Evolutionary conservation across 1,140 invertebrate species (phyloP).

Genomic region (Drosophila pallidifrons): DNA sequence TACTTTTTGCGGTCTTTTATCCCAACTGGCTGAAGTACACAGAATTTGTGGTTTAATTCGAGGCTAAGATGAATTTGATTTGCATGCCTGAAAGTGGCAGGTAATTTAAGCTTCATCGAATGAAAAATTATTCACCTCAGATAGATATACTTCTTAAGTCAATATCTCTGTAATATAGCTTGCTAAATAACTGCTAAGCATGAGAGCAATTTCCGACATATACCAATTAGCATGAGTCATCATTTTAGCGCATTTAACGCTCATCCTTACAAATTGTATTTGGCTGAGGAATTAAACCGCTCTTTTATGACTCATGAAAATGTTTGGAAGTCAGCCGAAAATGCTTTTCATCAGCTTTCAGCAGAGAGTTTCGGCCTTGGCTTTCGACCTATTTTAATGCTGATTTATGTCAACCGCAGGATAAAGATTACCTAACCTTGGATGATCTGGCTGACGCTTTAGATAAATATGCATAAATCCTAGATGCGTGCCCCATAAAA

Average conservation of each 20-base stretch:
- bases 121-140: neutral
- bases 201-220: constrained; percentile 1
- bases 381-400: constrained; percentile 51
- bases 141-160: neutral
- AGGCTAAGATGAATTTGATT: constrained; percentile 30
- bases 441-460: constrained; percentile 54
- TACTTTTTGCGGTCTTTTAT: constrained; percentile 17
- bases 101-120: constrained; percentile 10
- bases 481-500: constrained; percentile 68
- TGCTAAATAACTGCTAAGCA: constrained; percentile 12
- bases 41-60: constrained; percentile 34
- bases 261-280: constrained; percentile 24
- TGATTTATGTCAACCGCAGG: constrained; percentile 79
- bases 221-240: constrained; percentile 36
- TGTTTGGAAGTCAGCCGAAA: neutral
- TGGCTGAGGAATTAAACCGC: constrained; percentile 21
- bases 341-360: constrained; percentile 62
- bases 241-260: constrained; percentile 6
- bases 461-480: constrained; percentile 68
- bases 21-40: constrained; percentile 25
- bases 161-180: neutral
- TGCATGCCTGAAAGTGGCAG: constrained; percentile 14
- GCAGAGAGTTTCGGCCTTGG: no score
- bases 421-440: constrained; percentile 68
- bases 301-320: constrained; percentile 38